Base-by-base conservation (phyloP, 2,797 vertebrate species). In the Pelodytes ibericus region DNA sequence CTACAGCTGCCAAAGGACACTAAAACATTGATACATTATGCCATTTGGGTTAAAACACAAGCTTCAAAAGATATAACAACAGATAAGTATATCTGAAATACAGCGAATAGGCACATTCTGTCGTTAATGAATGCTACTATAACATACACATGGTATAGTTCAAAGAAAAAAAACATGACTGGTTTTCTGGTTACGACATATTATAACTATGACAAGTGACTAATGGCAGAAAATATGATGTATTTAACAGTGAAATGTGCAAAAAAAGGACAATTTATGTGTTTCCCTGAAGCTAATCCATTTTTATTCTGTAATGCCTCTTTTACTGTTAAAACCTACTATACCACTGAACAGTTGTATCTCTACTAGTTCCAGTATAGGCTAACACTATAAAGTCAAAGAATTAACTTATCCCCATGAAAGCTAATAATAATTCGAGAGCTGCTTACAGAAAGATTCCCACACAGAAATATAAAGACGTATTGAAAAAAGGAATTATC, bases 401-500 rank as follows among this genome's bases (percentile, higher is more conserved):
- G 41, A 62, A 68, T 53, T 44, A 33, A 71, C 10, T 2, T 67
- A 53, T 67, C 68, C 47, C 83, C 66, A 66, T 74, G 57, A 70
- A 66, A 78, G 41, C 30, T 4, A 30, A 60, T 74, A 29, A 16
- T 24, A 67, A 31, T 33, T 81, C 70, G 76, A 58, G 61, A 76
- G 78, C 70, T 80, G 33, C 65, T 72, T 67, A 67, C 29, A 67
- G 65, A 61, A 59, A 18, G 31, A 81, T 79, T 41, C 68, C 18
- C 26, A 53, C 41, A 8, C 27, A 58, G 76, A 71, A 80, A 71
- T 76, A 62, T 63, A 68, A 63, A 79, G 44, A 66, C 33, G 41
- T 81, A 81, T 71, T 73, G 39, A 71, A 2, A 44, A 80, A 73
- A 73, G 77, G 20, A n/a, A 60, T 80, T 44, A 79, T 62, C 64